Evolutionary conservation across 2,797 vertebrate species (phyloP).

Genomic region (Leptoclinus maculatus): DNA sequence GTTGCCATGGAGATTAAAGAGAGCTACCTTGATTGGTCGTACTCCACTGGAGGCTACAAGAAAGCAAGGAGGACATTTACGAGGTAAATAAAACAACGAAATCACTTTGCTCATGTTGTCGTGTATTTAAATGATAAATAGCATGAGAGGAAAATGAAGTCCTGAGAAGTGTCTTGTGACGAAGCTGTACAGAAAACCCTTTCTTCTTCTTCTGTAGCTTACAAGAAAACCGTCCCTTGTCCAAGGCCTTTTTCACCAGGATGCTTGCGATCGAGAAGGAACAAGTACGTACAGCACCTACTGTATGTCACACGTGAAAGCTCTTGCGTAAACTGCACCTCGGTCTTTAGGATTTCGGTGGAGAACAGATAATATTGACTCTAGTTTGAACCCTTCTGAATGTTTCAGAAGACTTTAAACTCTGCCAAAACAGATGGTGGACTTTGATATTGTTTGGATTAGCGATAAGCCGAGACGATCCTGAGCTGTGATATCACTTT

Average conservation of each 20-base stretch:
- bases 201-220: slow-evolving; percentile 80
- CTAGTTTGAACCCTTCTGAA: not conserved
- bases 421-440: not conserved
- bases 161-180: not conserved
- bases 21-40: slow-evolving; percentile 92
- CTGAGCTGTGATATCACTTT: not conserved
- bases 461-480: not conserved
- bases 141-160: not conserved
- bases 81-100: slow-evolving; percentile 80
- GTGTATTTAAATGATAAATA: slow-evolving; percentile 12
- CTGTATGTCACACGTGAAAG: not conserved
- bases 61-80: slow-evolving; percentile 89
- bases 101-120: not conserved
- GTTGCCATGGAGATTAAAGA: slow-evolving; percentile 90
- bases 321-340: not conserved
- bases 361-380: not conserved
- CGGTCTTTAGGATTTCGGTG: not conserved
- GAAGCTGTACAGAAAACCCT: not conserved
- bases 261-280: slow-evolving; percentile 96
- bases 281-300: slow-evolving; percentile 83
- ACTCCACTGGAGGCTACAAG: slow-evolving; percentile 88
- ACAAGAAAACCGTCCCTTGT: slow-evolving; percentile 90
- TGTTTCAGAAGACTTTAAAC: not conserved
- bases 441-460: not conserved
- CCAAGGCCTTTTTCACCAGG: slow-evolving; percentile 90